phyloP scores from a whole-genome alignment of 1,140 invertebrate genomes.

The Halesus radiatus region DNA sequence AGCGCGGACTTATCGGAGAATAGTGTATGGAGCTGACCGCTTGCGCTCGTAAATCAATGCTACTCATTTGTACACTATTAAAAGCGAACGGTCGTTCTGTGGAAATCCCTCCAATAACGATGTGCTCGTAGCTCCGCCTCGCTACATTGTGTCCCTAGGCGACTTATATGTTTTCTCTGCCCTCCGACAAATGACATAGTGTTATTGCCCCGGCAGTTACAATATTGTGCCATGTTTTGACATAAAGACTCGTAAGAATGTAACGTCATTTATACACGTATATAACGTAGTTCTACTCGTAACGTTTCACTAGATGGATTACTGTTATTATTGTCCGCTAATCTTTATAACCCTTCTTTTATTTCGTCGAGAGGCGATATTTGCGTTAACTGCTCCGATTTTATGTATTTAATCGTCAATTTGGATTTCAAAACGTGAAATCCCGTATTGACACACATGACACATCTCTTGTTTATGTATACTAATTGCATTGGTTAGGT shows the following conservation, averaged over 20 bases:
- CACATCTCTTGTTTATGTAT: no score
- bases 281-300: constrained; percentile 19
- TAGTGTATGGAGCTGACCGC: constrained; percentile 9
- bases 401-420: neutral
- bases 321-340: constrained; percentile 34
- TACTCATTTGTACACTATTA: constrained; percentile 46
- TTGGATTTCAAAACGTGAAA: neutral
- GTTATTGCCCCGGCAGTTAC: constrained; percentile 53
- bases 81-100: constrained; percentile 35
- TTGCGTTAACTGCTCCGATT: neutral
- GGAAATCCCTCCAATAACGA: constrained; percentile 31
- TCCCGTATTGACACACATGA: no score
- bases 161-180: constrained; percentile 46
- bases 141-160: constrained; percentile 37
- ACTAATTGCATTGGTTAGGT: constrained; percentile 9
- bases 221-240: constrained; percentile 57
- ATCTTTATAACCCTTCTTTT: constrained; percentile 42
- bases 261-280: constrained; percentile 42
- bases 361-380: neutral
- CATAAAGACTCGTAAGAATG: constrained; percentile 47
- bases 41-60: constrained; percentile 44
- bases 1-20: neutral
- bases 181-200: constrained; percentile 50
- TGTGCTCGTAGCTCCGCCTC: neutral
- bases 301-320: constrained; percentile 46